Evolutionary conservation across 2,113 vertebrate genomes (phyloP).

Genomic region (Amblyopsis rosae): DNA sequence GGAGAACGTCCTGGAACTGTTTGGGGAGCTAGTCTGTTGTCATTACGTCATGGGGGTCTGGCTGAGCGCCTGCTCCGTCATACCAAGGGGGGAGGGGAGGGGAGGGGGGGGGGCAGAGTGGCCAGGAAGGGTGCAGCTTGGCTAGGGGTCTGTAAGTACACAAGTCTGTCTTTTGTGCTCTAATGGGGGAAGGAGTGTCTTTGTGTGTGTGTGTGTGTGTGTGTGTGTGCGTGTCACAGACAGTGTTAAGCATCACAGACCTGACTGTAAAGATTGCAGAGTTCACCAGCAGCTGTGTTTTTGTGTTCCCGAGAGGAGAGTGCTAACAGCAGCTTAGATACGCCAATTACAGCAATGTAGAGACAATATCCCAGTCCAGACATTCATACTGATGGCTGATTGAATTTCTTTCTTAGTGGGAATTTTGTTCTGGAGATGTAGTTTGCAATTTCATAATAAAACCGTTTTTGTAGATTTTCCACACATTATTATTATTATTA

Average conservation of each 20-base stretch:
- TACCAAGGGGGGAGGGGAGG: slow-evolving; percentile 21
- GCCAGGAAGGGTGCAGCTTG: slow-evolving; percentile 4
- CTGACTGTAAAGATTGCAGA: slow-evolving; percentile 36
- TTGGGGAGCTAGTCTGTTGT: slow-evolving; percentile 43
- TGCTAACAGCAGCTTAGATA: slow-evolving; percentile 48
- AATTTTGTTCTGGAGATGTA: too few species aligned
- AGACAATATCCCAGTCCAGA: background rate
- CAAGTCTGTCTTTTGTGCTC: slow-evolving; percentile 41
- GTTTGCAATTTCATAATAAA: too few species aligned
- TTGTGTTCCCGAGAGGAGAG: slow-evolving; percentile 31
- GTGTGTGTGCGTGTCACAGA: background rate
- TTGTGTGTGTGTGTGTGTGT: slow-evolving; percentile 13
- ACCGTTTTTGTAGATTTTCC: too few species aligned
- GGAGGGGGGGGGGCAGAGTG: slow-evolving; percentile 4
- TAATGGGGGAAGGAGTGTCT: slow-evolving; percentile 33
- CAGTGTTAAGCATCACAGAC: background rate
- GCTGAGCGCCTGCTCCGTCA: slow-evolving; percentile 64
- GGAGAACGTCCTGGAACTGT: slow-evolving; percentile 38
- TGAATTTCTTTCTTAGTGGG: background rate
- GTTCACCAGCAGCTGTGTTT: slow-evolving; percentile 15
- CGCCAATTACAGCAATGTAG: slow-evolving; percentile 36
- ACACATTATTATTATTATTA: too few species aligned
- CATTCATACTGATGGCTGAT: background rate
- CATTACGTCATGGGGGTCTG: slow-evolving; percentile 48
- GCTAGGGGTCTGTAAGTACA: background rate